Evolutionary conservation across 2,888 invertebrate genomes (phyloP).

Genomic region (Noctua janthina): DNA sequence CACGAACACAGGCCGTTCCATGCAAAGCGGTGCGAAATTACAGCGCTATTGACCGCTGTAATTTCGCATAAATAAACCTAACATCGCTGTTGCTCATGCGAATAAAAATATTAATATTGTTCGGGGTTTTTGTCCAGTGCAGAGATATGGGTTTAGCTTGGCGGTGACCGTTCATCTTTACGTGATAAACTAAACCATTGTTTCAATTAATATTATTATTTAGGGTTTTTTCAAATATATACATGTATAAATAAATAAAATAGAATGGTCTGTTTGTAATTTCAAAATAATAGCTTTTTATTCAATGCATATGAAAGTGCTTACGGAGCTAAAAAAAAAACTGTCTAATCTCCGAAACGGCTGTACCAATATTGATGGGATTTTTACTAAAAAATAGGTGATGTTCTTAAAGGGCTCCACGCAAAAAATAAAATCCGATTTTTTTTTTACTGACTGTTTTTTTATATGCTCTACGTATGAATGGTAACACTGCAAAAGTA

Average conservation of each 20-base stretch:
- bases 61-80: slow-evolving; percentile 64
- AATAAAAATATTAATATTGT: slow-evolving; percentile 64
- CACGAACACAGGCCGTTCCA: slow-evolving; percentile 41
- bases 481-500: neutral
- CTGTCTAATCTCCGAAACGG: no score
- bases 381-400: no score
- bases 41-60: slow-evolving; percentile 58
- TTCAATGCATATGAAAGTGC: no score
- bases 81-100: slow-evolving; percentile 58
- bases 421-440: no score
- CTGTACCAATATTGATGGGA: no score
- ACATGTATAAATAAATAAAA: no score
- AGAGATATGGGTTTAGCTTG: neutral
- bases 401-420: no score
- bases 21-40: slow-evolving; percentile 50
- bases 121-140: slow-evolving; percentile 21
- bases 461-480: neutral
- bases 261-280: no score
- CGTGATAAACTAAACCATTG: neutral
- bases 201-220: neutral
- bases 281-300: no score
- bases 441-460: neutral
- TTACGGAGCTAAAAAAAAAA: no score
- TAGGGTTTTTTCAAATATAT: neutral
- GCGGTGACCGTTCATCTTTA: neutral